These are phyloP conservation scores for Helostoma temminkii DNA, from an alignment of 2,797 vertebrate species.

Conservation along the genomic window DNA sequence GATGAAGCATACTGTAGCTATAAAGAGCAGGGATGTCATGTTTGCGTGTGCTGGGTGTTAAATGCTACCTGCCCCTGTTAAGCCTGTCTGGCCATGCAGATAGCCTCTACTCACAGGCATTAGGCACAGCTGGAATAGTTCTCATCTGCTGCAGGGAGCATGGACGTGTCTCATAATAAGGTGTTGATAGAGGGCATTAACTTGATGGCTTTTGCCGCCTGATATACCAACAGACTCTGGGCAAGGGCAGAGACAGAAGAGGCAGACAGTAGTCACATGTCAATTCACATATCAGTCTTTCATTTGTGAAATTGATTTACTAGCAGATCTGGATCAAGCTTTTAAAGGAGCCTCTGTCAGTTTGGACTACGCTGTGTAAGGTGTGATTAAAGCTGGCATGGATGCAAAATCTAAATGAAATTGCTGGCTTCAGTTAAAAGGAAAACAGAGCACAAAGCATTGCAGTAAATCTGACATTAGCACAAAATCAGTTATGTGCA, in stretches of 20 bases:
- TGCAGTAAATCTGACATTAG: slow-evolving; percentile 20
- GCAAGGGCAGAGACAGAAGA: slow-evolving; percentile 52
- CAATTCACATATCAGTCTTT: slow-evolving; percentile 68
- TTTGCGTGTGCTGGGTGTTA: slow-evolving; percentile 68
- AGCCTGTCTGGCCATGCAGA: slow-evolving; percentile 77
- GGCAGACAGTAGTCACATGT: slow-evolving; percentile 60
- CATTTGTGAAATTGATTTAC: slow-evolving; percentile 58
- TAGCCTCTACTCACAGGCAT: slow-evolving; percentile 64
- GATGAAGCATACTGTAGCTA: slow-evolving; percentile 53
- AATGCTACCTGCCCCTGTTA: slow-evolving; percentile 78
- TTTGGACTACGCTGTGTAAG: slow-evolving; percentile 36
- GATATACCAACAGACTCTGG: slow-evolving; percentile 74
- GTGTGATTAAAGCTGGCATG: slow-evolving; percentile 58
- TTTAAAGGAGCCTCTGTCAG: slow-evolving; percentile 45
- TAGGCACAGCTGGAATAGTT: slow-evolving; percentile 65
- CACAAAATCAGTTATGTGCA: slow-evolving; percentile 22
- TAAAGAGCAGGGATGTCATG: slow-evolving; percentile 65
- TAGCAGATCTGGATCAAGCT: slow-evolving; percentile 39
- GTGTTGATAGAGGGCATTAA: slow-evolving; percentile 81
- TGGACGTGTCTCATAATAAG: slow-evolving; percentile 78
- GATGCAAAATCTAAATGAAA: slow-evolving; percentile 54
- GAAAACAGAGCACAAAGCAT: slow-evolving; percentile 30
- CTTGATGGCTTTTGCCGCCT: slow-evolving; percentile 67
- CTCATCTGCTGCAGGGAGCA: slow-evolving; percentile 75
- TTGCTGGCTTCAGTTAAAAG: slow-evolving; percentile 50